Evolutionary conservation across 2,113 vertebrate genomes (phyloP).

Genomic region (Halichoerus grypus): DNA sequence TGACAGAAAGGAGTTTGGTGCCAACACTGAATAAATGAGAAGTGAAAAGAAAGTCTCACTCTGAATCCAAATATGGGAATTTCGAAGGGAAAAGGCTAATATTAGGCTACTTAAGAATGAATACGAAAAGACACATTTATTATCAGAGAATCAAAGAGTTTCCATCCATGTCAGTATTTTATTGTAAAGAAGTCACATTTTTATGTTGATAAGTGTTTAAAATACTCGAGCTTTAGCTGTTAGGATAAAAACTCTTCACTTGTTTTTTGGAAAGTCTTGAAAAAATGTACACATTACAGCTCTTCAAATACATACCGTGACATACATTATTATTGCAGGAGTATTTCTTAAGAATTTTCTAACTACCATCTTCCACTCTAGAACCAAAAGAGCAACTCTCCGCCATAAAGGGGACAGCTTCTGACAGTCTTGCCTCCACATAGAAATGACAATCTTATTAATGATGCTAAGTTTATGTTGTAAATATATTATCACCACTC

Average conservation of each 20-base stretch:
- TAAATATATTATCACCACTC: conserved; percentile 77
- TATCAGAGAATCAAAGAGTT: conserved; percentile 36
- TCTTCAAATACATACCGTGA: not conserved
- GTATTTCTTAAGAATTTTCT: not conserved
- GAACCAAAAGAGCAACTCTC: not conserved
- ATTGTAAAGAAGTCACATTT: not conserved
- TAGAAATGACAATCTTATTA: conserved; percentile 65
- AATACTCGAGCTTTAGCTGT: not conserved
- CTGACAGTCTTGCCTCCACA: not conserved
- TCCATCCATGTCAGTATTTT: not conserved
- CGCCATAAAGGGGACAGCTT: not conserved
- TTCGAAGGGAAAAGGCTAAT: conserved; percentile 66
- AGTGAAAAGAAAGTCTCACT: conserved; percentile 67
- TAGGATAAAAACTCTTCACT: not conserved
- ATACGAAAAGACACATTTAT: not conserved
- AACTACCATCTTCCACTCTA: not conserved
- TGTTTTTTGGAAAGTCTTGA: not conserved
- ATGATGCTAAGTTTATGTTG: conserved; percentile 64
- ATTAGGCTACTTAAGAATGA: conserved; percentile 63
- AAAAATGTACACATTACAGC: not conserved
- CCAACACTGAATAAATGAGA: conserved; percentile 63
- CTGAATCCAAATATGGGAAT: conserved; percentile 77
- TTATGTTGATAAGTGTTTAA: not conserved
- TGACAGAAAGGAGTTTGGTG: conserved; percentile 40
- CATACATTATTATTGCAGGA: not conserved